Base-by-base conservation (phyloP, 2,113 vertebrate species). In the Dendropsophus ebraccatus region DNA sequence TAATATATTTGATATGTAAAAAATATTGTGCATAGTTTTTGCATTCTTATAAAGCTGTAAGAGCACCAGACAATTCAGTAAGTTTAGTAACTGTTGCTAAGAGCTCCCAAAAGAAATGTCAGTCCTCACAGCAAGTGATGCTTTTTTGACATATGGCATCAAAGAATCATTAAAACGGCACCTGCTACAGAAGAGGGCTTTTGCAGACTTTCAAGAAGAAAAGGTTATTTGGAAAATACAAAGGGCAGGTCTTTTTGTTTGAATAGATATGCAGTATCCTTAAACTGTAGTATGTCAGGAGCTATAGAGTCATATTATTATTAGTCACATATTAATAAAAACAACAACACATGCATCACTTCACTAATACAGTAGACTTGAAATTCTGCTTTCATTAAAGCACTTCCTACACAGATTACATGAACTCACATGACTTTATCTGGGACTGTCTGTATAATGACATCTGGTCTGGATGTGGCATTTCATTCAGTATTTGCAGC, bases 101-200 rank as follows among this genome's bases (percentile, higher is more conserved):
- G 93, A 91, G 92, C 93, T 92, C 92, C 94, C 93, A 93, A 93
- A 92, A 92, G 93, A 98, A 97, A 97, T 97, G 96, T 96, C 96
- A 97, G 90, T 95, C 94, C 89, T 94, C 97, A 94, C 96, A 97
- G 96, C 95, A 96, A 97, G 97, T 94, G 95, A 97, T 94, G 95
- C 94, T 94, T 95, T 86, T 95, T 95, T 99, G 97, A 96, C 97
- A 98, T 97, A 97, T 96, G 94, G 95, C 96, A 96, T 97, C 95
- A 97, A 96, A 97, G 95, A 93, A 91, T 96, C 96, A 95, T 97
- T 98, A 97, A 95, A 95, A 93, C 90, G 90, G 93, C 92, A 95
- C 95, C 96, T 97, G 96, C 96, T 95, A 94, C 92, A 96, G 91
- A 94, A 90, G 87, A 94, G 92, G 88, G 93, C 94, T 97, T 95